Evolutionary conservation across 1,140 invertebrate species (phyloP).

Genomic region (Stegodyphus mimosarum): DNA sequence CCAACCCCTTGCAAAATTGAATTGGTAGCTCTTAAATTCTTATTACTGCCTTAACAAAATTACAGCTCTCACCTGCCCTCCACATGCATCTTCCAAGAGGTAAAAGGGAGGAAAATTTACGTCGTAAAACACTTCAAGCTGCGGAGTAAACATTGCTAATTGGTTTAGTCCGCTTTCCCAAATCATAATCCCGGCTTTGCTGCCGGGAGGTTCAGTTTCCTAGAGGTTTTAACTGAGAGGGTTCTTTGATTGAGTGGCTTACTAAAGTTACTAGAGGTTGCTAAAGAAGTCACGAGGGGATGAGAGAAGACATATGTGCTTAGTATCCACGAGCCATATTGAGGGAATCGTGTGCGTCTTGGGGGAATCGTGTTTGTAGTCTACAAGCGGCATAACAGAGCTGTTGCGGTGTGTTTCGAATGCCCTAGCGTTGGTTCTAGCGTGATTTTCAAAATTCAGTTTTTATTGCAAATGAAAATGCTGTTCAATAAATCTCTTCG

Average conservation of each 20-base stretch:
- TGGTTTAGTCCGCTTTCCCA: conserved; percentile 2
- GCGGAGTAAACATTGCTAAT: conserved; percentile 18
- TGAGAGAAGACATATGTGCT: too few relatives aligned
- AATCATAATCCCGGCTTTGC: background rate
- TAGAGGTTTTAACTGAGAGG: background rate
- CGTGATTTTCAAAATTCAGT: too few relatives aligned
- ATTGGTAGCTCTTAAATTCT: conserved; percentile 26
- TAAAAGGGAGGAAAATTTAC: conserved; percentile 8
- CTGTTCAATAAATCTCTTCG: too few relatives aligned
- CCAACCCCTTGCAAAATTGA: background rate
- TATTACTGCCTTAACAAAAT: conserved; percentile 14
- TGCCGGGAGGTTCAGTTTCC: background rate
- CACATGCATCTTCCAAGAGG: background rate
- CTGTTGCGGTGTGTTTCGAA: too few relatives aligned
- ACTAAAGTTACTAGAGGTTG: background rate
- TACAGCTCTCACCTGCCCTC: background rate
- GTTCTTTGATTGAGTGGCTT: background rate
- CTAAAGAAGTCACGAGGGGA: background rate
- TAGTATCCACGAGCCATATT: too few relatives aligned
- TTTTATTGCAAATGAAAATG: too few relatives aligned
- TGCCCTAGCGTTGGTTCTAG: too few relatives aligned
- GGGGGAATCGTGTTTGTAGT: too few relatives aligned
- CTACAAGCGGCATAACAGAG: too few relatives aligned
- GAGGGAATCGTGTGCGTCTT: too few relatives aligned
- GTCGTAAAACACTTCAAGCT: background rate